Base-by-base conservation (phyloP, 2,888 invertebrate species). In the Agrochola circellaris region DNA sequence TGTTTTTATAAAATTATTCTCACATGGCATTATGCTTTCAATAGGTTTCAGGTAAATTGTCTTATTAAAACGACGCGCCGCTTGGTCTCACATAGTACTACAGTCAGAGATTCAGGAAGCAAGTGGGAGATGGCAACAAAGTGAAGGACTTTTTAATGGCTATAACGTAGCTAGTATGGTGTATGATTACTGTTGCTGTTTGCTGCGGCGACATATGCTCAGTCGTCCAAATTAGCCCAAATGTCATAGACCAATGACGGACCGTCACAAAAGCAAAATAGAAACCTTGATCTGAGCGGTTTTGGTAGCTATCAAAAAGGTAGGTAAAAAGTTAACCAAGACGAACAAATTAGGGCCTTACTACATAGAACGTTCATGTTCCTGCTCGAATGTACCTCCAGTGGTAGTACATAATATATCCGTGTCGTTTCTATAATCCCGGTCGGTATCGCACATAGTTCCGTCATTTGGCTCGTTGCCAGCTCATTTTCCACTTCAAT, bases 401-500 rank as follows among this genome's bases (percentile, higher is more conserved):
- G 8, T 9, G 34, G 2, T 15, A 51, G 8, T 48, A 38, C 11
- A 56, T 20, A 54, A 20, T 42, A 20, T 17, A 56, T 61, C 72
- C 42, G 26, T 15, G 73, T 58, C 54, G 66, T 70, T 26, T 62
- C 61, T 66, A 70, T 38, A 56, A 45, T 30, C 71, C 17, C 0
- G 26, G 74, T n/a, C 7, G 56, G 54, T 56, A 26, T 51, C 64
- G 72, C 75, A 54, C 83, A 72, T 65, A 61, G 68, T 13, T 15
- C 23, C 62, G 72, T 77, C 77, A 78, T 38, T 86, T 89, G 88
- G 88, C 88, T n/a, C 62, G 20, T 42, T 30, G 87, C 88, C 88
- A 88, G 76, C 82, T 86, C 82, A 89, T 89, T 89, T 89, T 75
- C 82, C 73, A 81, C 87, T 82, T 77, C 82, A 88, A 84, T 80